Conservation (phyloP, 2,888 invertebrate species). For the Ormia ochracea region DNA sequence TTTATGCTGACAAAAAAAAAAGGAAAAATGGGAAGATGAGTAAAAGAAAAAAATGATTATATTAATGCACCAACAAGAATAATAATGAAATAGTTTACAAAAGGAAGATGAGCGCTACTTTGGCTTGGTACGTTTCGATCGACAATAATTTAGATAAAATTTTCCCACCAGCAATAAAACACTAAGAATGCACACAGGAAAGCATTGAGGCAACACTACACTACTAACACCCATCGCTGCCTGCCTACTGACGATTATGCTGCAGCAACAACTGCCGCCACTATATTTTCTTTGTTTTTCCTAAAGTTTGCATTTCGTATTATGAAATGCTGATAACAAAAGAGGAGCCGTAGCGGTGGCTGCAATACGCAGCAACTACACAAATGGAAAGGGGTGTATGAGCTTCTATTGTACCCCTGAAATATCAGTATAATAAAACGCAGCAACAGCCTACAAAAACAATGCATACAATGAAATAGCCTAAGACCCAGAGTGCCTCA, state of each 20-base stretch:
- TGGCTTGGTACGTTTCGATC: slow-evolving; percentile 60
- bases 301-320: slow-evolving; percentile 45
- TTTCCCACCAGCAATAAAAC: slow-evolving; percentile 72
- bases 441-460: slow-evolving; percentile 52
- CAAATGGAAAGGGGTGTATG: slow-evolving; percentile 43
- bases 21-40: slow-evolving; percentile 59
- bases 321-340: slow-evolving; percentile 10
- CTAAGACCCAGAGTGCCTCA: slow-evolving; percentile 49
- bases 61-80: slow-evolving; percentile 23
- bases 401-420: slow-evolving; percentile 48
- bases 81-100: slow-evolving; percentile 1
- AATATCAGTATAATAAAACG: slow-evolving; percentile 38
- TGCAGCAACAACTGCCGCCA: not conserved
- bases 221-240: slow-evolving; percentile 57
- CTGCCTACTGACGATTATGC: slow-evolving; percentile 28
- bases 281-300: slow-evolving; percentile 39
- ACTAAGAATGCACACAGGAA: slow-evolving; percentile 31
- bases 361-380: not conserved
- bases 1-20: slow-evolving; percentile 47
- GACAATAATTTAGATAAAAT: slow-evolving; percentile 74
- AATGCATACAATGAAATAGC: slow-evolving; percentile 15
- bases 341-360: slow-evolving; percentile 31
- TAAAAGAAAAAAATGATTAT: slow-evolving; percentile 48
- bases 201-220: slow-evolving; percentile 37
- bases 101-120: slow-evolving; percentile 53